These are phyloP conservation scores for Matsumurasca onukii DNA, from an alignment of 1,140 invertebrate species.

Conservation along the genomic window DNA sequence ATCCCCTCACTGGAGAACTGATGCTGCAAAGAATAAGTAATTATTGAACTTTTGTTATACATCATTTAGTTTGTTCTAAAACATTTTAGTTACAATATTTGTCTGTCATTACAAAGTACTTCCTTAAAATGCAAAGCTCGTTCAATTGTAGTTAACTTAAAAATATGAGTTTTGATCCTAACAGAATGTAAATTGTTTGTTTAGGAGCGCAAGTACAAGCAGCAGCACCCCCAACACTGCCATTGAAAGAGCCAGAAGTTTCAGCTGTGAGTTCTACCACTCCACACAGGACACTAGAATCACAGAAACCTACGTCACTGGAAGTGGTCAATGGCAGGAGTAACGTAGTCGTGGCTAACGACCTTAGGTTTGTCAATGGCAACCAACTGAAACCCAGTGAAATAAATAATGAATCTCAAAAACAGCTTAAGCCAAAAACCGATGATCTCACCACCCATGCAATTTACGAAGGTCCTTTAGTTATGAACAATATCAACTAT, in stretches of 20 bases:
- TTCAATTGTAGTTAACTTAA: no score
- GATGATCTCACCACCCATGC: conserved; percentile 22
- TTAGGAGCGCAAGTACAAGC: conserved; percentile 25
- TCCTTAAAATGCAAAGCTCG: no score
- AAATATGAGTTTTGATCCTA: no score
- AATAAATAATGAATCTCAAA: neutral
- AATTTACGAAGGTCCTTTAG: neutral
- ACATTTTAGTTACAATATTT: no score
- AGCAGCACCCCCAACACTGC: neutral
- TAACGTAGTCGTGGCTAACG: conserved; percentile 3
- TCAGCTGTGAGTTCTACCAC: conserved; percentile 14
- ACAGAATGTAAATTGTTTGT: no score
- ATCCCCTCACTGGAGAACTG: conserved; percentile 86
- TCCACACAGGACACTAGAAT: neutral
- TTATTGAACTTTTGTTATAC: no score
- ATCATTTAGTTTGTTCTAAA: no score
- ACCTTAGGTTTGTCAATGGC: conserved; percentile 11
- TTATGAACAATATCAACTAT: conserved; percentile 18
- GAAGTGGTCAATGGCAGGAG: conserved; percentile 13
- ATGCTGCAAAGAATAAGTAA: conserved; percentile 88
- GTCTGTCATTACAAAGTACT: no score
- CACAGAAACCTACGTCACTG: neutral
- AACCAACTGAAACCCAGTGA: neutral
- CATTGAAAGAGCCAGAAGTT: neutral
- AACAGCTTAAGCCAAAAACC: conserved; percentile 18